Evolutionary conservation across 2,888 invertebrate genomes (phyloP).

Genomic region (Sycophila texana): DNA sequence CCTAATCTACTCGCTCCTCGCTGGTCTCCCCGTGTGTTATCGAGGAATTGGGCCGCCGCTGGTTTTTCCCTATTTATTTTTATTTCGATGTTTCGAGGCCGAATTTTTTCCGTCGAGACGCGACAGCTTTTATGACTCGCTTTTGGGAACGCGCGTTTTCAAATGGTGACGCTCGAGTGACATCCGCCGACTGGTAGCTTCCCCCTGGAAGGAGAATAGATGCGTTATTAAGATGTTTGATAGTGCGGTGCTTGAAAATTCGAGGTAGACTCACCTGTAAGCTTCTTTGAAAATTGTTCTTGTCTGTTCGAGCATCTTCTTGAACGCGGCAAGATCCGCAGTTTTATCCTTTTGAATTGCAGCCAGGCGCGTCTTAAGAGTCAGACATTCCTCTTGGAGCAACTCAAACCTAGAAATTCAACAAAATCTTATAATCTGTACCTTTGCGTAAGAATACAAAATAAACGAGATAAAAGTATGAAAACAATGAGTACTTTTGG

Average conservation of each 20-base stretch:
- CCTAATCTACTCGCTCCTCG: not conserved
- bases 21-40: not conserved
- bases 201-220: conserved; percentile 36
- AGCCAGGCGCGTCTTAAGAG: conserved; percentile 80
- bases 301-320: conserved; percentile 79
- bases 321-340: conserved; percentile 78
- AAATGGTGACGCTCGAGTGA: conserved; percentile 37
- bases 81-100: not conserved
- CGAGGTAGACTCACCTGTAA: conserved; percentile 61
- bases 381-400: conserved; percentile 82
- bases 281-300: conserved; percentile 79
- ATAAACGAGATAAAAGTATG: no score
- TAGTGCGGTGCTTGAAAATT: no score
- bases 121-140: not conserved
- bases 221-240: not conserved
- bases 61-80: not conserved
- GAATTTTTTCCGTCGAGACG: not conserved
- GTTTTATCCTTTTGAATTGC: conserved; percentile 82
- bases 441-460: no score
- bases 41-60: not conserved
- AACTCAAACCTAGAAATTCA: conserved; percentile 77
- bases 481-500: conserved; percentile 61
- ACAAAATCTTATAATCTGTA: no score
- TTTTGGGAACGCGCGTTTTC: not conserved
- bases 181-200: conserved; percentile 34